phyloP scores from a whole-genome alignment of 2,797 vertebrate genomes.

The Pteropus rufus region DNA sequence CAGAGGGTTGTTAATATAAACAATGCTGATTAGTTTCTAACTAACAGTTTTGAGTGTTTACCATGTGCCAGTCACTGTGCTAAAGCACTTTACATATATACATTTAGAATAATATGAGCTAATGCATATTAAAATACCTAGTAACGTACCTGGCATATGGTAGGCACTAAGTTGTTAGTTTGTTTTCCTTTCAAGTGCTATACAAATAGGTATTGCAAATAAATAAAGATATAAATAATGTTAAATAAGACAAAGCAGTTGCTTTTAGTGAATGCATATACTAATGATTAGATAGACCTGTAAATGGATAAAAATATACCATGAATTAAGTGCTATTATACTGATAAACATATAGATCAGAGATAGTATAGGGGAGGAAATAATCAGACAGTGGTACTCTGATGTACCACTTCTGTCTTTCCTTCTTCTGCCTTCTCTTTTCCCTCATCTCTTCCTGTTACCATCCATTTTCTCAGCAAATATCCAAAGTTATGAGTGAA shows the following conservation, averaged over 20 bases:
- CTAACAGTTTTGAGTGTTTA: not conserved
- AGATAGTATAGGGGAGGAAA: not conserved
- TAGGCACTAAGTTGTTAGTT: not conserved
- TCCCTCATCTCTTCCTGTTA: not conserved
- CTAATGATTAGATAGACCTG: not conserved
- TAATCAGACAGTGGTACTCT: not conserved
- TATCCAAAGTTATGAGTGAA: not conserved
- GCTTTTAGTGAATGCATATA: not conserved
- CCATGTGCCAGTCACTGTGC: not conserved
- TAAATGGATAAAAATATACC: not conserved
- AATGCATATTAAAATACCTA: not conserved
- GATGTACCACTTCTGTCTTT: not conserved
- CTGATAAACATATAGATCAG: not conserved
- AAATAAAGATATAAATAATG: not conserved
- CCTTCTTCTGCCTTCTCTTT: not conserved
- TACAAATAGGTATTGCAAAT: not conserved
- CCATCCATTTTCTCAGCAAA: not conserved
- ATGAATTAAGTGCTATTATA: not conserved
- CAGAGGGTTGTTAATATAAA: not conserved
- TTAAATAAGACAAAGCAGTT: not conserved
- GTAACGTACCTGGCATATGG: not conserved
- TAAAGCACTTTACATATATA: not conserved
- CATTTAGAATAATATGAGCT: not conserved
- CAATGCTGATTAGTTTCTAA: not conserved
- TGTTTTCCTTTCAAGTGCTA: conserved; percentile 16